Conservation (phyloP, 2,888 invertebrate species). For the Linnaemya tessellans region DNA sequence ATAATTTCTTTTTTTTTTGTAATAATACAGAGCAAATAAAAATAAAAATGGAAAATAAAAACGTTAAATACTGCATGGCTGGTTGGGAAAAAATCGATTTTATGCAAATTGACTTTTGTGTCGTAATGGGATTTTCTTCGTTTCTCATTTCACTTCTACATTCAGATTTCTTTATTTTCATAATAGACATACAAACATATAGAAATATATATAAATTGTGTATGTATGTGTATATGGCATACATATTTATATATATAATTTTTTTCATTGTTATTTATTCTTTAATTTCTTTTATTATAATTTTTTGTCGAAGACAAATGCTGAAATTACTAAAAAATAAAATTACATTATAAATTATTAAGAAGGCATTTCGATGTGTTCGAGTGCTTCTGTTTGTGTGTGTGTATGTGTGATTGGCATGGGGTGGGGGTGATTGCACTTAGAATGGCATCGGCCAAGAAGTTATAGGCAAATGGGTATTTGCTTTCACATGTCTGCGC, state of each 20-base stretch:
- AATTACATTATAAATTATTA: constrained; percentile 72
- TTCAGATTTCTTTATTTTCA: constrained; percentile 59
- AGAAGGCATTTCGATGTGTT: constrained; percentile 41
- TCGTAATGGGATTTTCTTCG: constrained; percentile 71
- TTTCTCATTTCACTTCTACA: constrained; percentile 62
- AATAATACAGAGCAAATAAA: constrained; percentile 64
- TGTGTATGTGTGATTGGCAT: background rate
- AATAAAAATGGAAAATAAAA: background rate
- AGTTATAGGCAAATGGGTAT: background rate
- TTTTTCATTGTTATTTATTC: constrained; percentile 70
- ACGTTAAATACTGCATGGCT: constrained; percentile 58
- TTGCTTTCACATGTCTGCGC: background rate
- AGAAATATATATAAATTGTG: too few relatives aligned
- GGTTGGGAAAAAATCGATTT: constrained; percentile 80
- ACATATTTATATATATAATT: constrained; percentile 19
- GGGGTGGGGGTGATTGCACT: background rate
- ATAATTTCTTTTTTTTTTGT: too few relatives aligned
- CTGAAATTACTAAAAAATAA: constrained; percentile 66
- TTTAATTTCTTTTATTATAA: constrained; percentile 69
- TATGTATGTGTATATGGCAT: too few relatives aligned
- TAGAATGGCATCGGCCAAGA: background rate
- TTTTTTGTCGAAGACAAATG: constrained; percentile 64
- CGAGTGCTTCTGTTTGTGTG: background rate
- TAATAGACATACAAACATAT: background rate
- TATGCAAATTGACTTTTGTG: constrained; percentile 82